Evolutionary conservation across 2,797 vertebrate genomes (phyloP).

Genomic region (Hoplostethus mediterraneus): DNA sequence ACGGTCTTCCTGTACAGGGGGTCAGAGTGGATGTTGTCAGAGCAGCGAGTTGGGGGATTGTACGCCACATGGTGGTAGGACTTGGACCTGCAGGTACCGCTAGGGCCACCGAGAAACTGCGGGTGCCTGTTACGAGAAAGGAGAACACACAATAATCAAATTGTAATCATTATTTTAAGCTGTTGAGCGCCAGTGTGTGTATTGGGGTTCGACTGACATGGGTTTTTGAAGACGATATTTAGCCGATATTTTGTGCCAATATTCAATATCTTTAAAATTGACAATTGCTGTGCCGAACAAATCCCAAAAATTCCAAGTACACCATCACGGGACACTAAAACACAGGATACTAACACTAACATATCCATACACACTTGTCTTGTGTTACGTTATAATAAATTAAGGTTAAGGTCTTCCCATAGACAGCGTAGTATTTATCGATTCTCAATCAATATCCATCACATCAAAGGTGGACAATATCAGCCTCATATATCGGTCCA

Average conservation of each 20-base stretch:
- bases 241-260: no score
- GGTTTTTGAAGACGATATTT: no score
- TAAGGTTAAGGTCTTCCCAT: background rate
- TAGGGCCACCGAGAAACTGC: constrained; percentile 74
- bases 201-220: no score
- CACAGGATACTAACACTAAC: no score
- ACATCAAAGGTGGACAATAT: background rate
- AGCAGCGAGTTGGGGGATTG: constrained; percentile 66
- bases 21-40: constrained; percentile 85
- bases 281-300: constrained; percentile 14
- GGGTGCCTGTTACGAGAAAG: constrained; percentile 78
- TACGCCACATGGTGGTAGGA: constrained; percentile 81
- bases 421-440: no score
- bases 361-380: no score
- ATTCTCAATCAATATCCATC: background rate
- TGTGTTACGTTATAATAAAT: background rate
- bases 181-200: no score
- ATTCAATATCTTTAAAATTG: background rate
- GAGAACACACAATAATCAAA: constrained; percentile 41
- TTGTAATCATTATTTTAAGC: background rate
- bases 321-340: background rate
- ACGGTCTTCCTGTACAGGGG: constrained; percentile 88
- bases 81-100: constrained; percentile 82
- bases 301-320: constrained; percentile 33
- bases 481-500: background rate